These are phyloP conservation scores for Bellardia pandia DNA, from an alignment of 2,888 invertebrate species.

Conservation along the genomic window DNA sequence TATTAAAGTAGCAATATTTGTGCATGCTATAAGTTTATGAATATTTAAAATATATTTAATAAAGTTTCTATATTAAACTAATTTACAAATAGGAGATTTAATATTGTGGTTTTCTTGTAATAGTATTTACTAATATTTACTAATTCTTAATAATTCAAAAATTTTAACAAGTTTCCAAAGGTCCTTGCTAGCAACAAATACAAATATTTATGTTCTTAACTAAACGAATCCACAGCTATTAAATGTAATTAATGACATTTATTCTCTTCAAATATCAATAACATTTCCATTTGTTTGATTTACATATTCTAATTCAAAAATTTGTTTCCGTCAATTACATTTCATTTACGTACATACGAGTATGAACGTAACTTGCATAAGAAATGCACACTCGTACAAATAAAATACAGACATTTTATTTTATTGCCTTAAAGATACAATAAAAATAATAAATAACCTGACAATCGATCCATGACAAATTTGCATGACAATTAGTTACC, in stretches of 20 bases:
- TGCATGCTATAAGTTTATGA: too few relatives aligned
- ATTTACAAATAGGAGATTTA: too few relatives aligned
- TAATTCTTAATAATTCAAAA: too few relatives aligned
- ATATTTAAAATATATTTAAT: too few relatives aligned
- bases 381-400: not conserved
- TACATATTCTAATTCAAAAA: not conserved
- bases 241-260: not conserved
- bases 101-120: too few relatives aligned
- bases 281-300: not conserved
- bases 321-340: slow-evolving; percentile 22
- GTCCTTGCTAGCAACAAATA: too few relatives aligned
- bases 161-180: too few relatives aligned
- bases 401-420: not conserved
- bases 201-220: too few relatives aligned
- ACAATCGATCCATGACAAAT: slow-evolving; percentile 68
- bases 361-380: not conserved
- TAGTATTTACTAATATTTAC: too few relatives aligned
- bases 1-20: too few relatives aligned
- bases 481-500: slow-evolving; percentile 67
- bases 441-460: slow-evolving; percentile 52
- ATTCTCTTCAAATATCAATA: not conserved
- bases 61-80: too few relatives aligned
- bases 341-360: not conserved
- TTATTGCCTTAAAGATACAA: slow-evolving; percentile 19
- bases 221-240: not conserved